A percentile compares a stretch with the other conserved stretches of the same genome.
phyloP scores from a whole-genome alignment of 2,888 invertebrate species.

The Rhamnusium bicolor region DNA sequence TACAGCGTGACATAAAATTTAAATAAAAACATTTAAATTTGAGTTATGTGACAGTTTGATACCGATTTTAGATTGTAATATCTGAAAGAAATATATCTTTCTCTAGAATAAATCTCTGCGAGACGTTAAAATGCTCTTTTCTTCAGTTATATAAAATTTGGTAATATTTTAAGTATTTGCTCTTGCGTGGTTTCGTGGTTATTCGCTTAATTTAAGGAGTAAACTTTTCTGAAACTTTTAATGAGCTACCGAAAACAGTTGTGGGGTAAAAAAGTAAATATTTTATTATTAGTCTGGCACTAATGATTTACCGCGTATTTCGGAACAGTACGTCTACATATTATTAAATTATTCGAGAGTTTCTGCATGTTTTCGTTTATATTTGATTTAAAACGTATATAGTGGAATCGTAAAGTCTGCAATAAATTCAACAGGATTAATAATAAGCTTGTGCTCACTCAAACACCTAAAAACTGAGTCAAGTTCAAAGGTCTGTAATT shows the following conservation, averaged over 20 bases:
- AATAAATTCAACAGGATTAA: too few relatives aligned
- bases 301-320: slow-evolving; percentile 39
- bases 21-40: slow-evolving; percentile 45
- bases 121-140: slow-evolving; percentile 35
- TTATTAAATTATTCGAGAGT: background rate
- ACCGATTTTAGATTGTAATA: slow-evolving; percentile 42
- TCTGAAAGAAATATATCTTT: slow-evolving; percentile 43
- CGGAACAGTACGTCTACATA: background rate
- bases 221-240: slow-evolving; percentile 49
- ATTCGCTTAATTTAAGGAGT: slow-evolving; percentile 32
- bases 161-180: slow-evolving; percentile 44
- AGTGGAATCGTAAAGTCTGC: too few relatives aligned
- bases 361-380: too few relatives aligned
- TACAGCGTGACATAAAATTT: slow-evolving; percentile 41
- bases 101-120: slow-evolving; percentile 34
- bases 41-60: slow-evolving; percentile 46
- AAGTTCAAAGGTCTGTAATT: too few relatives aligned
- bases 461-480: too few relatives aligned
- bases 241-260: slow-evolving; percentile 48
- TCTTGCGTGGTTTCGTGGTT: slow-evolving; percentile 38
- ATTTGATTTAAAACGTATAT: too few relatives aligned
- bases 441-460: too few relatives aligned
- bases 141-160: slow-evolving; percentile 38
- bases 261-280: slow-evolving; percentile 42
- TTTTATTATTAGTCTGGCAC: slow-evolving; percentile 44